Percentiles rank a stretch among this genome's conserved stretches.
These are phyloP conservation scores for Athripsodes cinereus DNA, from an alignment of 2,888 invertebrate genomes.

Conservation along the genomic window DNA sequence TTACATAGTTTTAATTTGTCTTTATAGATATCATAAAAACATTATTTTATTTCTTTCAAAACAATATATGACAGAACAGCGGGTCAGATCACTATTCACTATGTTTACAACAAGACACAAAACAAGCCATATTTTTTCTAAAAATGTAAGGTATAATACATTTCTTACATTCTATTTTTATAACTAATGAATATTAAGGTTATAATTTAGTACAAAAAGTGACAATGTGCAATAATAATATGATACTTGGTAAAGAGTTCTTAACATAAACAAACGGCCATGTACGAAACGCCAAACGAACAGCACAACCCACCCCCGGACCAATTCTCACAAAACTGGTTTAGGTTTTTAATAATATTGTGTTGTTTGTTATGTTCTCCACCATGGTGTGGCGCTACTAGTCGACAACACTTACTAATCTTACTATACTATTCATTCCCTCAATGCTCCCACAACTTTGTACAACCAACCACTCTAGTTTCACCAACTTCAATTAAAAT, in stretches of 20 bases:
- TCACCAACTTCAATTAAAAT: too few relatives aligned
- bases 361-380: not conserved
- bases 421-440: too few relatives aligned
- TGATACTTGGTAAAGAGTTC: not conserved
- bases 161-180: not conserved
- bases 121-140: not conserved
- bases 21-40: not conserved
- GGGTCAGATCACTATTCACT: not conserved
- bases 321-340: not conserved
- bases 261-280: not conserved
- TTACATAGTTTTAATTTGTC: not conserved
- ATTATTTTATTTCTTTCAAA: not conserved
- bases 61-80: not conserved
- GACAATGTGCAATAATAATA: not conserved
- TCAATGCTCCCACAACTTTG: too few relatives aligned
- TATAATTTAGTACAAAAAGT: not conserved
- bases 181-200: not conserved
- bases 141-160: not conserved
- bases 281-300: not conserved
- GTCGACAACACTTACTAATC: not conserved
- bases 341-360: not conserved
- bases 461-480: too few relatives aligned
- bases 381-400: not conserved
- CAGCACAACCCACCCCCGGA: not conserved
- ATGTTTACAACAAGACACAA: not conserved